Evolutionary conservation across 2,113 vertebrate genomes (phyloP), one percentile per base, ranked within the genome.

Genomic region (Muntiacus reevesi): DNA sequence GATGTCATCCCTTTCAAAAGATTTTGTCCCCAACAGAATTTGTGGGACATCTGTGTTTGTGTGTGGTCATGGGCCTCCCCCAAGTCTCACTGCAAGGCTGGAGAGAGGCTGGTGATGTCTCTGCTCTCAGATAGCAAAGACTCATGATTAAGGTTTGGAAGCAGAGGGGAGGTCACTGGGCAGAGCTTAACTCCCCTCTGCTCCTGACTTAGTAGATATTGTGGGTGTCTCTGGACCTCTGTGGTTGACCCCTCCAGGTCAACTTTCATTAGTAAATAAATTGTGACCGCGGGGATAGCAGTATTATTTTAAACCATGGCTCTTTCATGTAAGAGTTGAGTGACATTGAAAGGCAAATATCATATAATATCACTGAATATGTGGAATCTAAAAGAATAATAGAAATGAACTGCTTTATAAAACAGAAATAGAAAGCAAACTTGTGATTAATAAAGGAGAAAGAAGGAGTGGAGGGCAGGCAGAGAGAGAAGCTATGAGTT

Each of bases 91-190:
- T 88, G 95, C 96, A 96, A 91, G 71, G 92, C 78, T 52, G 94
- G 94, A 92, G 91, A 74, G 27, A 91, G 87, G 79, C 33, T 93
- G 88, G 89, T 97, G 96, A 97, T 92, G 84, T 92, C 82, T 98
- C 86, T 86, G 45, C 14, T 1, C 87, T 97, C 95, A 96, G 87
- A 81, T 95, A 95, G 93, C 85, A 9, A 43, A 95, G 97, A 96
- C 93, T 50, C 83, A 87, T 8, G 10, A 6, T 17, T 36, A 5
- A 89, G 10, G 28, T 64, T 54, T 7, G 3, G 13, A 79, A 62
- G 57, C 1, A 0, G 45, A 8, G 2, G 10, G 14, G 79, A 55
- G 54, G 2, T 6, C 43, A 5, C 67, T 17, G 28, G 50, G 40
- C 33, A 2, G 43, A 30, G 21, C 67, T 74, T 74, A 40, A 40